A percentile compares a stretch with the other conserved stretches of the same genome.
These are phyloP conservation scores for Autographa gamma DNA, from an alignment of 2,888 invertebrate species.

Conservation along the genomic window DNA sequence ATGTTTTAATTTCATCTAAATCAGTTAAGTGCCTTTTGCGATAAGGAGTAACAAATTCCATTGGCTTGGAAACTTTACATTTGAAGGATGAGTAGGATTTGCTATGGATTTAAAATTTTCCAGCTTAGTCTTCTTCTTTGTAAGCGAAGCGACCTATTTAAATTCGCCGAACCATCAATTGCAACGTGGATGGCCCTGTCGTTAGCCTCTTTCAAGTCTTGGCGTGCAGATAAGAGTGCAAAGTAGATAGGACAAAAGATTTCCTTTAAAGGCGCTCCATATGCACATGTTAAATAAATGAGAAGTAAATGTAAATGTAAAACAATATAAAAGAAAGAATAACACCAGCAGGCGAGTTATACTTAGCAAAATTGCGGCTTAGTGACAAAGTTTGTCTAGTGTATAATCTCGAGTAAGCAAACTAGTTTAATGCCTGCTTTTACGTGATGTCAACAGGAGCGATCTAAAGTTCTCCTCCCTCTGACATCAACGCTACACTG, in stretches of 20 bases:
- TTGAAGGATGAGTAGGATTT: no score
- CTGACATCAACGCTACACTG: conserved; percentile 16
- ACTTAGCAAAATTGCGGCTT: conserved; percentile 25
- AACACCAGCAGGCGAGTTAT: conserved; percentile 27
- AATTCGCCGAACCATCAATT: background rate
- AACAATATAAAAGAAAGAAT: conserved; percentile 22
- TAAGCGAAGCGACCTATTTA: background rate
- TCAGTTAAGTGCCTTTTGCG: no score
- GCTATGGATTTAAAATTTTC: no score
- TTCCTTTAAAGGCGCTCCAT: background rate
- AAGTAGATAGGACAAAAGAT: background rate
- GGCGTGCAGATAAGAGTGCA: background rate
- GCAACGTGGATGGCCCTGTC: background rate
- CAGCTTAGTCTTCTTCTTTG: background rate
- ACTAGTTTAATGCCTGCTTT: conserved; percentile 53
- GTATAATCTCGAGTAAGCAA: conserved; percentile 55
- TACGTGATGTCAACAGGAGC: conserved; percentile 26
- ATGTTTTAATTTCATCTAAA: no score
- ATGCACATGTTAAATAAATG: background rate
- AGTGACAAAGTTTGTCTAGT: conserved; percentile 54
- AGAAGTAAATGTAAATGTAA: background rate
- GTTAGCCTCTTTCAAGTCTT: background rate
- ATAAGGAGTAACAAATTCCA: no score
- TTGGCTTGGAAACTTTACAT: no score
- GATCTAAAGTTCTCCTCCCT: conserved; percentile 15